Conservation (phyloP, 2,888 invertebrate species). For the Adineta ricciae region DNA sequence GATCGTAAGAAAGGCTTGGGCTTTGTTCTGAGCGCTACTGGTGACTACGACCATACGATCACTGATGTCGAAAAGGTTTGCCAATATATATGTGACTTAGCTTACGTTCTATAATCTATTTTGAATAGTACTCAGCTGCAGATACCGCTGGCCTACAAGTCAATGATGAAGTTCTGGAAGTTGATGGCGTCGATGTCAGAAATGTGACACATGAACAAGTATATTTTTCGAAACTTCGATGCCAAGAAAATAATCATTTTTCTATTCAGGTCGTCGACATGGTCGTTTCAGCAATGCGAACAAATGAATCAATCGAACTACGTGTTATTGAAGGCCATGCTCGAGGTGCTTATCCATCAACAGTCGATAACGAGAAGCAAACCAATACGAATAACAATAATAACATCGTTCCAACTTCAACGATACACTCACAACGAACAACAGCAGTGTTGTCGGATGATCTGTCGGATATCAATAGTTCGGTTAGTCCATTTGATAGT, state of each 20-base stretch:
- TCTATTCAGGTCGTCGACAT: background rate
- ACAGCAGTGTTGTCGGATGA: background rate
- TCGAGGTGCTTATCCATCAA: background rate
- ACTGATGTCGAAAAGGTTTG: background rate
- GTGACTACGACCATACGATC: constrained; percentile 10
- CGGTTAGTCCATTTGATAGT: background rate
- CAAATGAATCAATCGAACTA: background rate
- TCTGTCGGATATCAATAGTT: background rate
- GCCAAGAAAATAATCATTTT: background rate
- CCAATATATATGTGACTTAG: background rate
- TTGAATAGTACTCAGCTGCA: constrained; percentile 17
- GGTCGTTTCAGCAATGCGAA: background rate
- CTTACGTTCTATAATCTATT: background rate
- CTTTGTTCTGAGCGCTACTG: constrained; percentile 10
- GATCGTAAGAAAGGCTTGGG: constrained; percentile 11
- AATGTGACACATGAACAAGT: constrained; percentile 8
- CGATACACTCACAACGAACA: background rate
- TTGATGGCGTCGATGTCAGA: constrained; percentile 6
- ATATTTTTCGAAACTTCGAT: too few relatives aligned
- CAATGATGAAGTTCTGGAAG: constrained; percentile 26
- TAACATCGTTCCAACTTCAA: background rate
- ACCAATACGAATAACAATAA: background rate
- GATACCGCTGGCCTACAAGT: constrained; percentile 25
- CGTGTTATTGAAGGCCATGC: background rate
- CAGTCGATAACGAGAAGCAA: background rate